A percentile compares a stretch with the other conserved stretches of the same genome.
These are phyloP conservation scores for Ecdyonurus torrentis DNA, from an alignment of 2,888 invertebrate genomes.

Conservation along the genomic window DNA sequence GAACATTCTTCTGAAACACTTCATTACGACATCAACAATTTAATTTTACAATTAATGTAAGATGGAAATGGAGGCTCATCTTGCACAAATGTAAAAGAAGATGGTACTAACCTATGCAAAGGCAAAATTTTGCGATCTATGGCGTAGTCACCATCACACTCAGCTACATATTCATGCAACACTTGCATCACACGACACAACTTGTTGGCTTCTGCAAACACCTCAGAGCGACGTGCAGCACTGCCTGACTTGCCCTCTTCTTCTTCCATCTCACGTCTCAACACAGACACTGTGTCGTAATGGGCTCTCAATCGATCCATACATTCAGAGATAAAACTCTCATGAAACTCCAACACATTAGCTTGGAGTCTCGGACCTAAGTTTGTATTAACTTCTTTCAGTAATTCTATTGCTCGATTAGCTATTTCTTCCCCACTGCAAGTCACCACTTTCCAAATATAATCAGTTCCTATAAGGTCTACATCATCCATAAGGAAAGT, in stretches of 20 bases:
- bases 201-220: conserved; percentile 53
- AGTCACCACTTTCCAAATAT: conserved; percentile 88
- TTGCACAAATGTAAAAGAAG: not conserved
- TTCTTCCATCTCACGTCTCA: conserved; percentile 26
- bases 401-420: conserved; percentile 72
- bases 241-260: conserved; percentile 19
- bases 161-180: conserved; percentile 85
- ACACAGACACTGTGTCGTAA: conserved; percentile 61
- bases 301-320: conserved; percentile 73
- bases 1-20: not conserved
- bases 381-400: conserved; percentile 88
- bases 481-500: conserved; percentile 80
- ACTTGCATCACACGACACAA: conserved; percentile 91
- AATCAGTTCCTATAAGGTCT: conserved; percentile 90
- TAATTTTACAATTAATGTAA: not conserved
- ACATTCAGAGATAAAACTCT: conserved; percentile 82
- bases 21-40: not conserved
- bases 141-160: conserved; percentile 78
- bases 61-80: not conserved
- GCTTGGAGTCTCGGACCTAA: conserved; percentile 72
- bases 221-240: conserved; percentile 26
- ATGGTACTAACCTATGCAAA: conserved; percentile 42
- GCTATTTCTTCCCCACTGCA: conserved; percentile 87
- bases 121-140: conserved; percentile 82
- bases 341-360: conserved; percentile 67